These are phyloP conservation scores for Cromileptes altivelis DNA, from an alignment of 2,113 vertebrate species.

Conservation along the genomic window DNA sequence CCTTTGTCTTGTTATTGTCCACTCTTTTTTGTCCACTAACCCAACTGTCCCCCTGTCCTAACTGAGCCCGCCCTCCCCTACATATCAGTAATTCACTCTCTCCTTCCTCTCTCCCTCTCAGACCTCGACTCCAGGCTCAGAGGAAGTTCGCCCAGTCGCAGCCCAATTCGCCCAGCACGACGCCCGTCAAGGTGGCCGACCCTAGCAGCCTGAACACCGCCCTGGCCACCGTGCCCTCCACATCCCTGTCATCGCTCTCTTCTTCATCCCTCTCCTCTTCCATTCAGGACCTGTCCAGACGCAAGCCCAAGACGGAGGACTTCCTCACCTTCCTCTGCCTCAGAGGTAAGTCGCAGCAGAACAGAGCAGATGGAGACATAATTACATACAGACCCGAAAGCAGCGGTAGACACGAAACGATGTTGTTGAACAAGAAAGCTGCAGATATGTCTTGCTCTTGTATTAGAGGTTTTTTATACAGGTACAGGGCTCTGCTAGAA, in stretches of 20 bases:
- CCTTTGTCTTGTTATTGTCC: too few species aligned
- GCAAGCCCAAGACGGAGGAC: constrained; percentile 99
- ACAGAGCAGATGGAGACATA: constrained; percentile 33
- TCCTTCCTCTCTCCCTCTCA: constrained; percentile 60
- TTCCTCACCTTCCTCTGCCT: constrained; percentile 99
- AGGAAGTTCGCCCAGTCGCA: constrained; percentile 99
- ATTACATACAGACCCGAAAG: constrained; percentile 18
- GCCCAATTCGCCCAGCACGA: constrained; percentile 99
- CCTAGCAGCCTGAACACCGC: constrained; percentile 81
- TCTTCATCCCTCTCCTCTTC: constrained; percentile 87
- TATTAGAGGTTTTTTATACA: constrained; percentile 1
- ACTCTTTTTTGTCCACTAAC: too few species aligned
- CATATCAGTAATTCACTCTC: neutral
- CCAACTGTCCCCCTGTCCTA: too few species aligned
- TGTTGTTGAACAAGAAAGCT: constrained; percentile 36
- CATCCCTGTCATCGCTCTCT: constrained; percentile 84
- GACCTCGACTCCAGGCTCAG: constrained; percentile 98
- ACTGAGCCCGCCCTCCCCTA: too few species aligned
- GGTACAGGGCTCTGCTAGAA: neutral
- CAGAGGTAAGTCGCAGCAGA: constrained; percentile 88
- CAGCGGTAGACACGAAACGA: neutral
- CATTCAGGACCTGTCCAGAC: constrained; percentile 97
- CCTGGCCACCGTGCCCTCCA: constrained; percentile 82
- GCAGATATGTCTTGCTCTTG: neutral
- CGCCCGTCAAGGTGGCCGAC: constrained; percentile 96